phyloP scores from a whole-genome alignment of 2,888 invertebrate genomes.

The Scaptomyza tumidula region DNA sequence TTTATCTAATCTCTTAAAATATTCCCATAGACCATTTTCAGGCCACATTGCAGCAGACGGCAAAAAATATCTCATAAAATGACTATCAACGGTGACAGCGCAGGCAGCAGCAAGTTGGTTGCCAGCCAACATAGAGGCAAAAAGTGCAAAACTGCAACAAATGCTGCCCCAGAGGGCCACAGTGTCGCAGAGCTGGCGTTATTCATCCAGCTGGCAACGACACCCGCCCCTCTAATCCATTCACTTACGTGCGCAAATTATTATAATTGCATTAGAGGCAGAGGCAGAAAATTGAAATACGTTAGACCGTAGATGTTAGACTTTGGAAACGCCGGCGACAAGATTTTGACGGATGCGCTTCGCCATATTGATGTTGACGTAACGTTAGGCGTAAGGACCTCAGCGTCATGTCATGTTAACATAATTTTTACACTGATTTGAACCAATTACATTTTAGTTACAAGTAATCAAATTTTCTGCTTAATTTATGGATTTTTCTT shows the following conservation, averaged over 20 bases:
- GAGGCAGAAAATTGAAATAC: constrained; percentile 79
- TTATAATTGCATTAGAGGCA: constrained; percentile 80
- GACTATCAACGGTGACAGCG: constrained; percentile 61
- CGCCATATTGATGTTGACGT: constrained; percentile 36
- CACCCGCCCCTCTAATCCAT: constrained; percentile 63
- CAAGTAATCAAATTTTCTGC: constrained; percentile 27
- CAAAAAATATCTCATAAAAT: constrained; percentile 52
- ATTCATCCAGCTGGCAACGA: constrained; percentile 31
- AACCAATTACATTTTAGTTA: constrained; percentile 36
- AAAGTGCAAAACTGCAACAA: constrained; percentile 34
- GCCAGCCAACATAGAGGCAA: constrained; percentile 54
- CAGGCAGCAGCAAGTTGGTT: constrained; percentile 57
- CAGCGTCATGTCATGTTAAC: constrained; percentile 1
- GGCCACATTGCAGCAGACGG: constrained; percentile 22
- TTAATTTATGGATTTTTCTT: constrained; percentile 4
- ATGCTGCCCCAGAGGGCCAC: constrained; percentile 25
- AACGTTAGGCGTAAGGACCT: constrained; percentile 18
- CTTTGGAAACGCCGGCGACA: constrained; percentile 45
- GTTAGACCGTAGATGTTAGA: constrained; percentile 29
- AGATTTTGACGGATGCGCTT: constrained; percentile 62
- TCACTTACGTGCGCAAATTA: constrained; percentile 74
- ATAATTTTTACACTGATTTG: constrained; percentile 5
- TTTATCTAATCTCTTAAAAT: constrained; percentile 10
- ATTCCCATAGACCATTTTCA: constrained; percentile 26
- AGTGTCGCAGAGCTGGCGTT: constrained; percentile 3